Evolutionary conservation across 2,113 vertebrate genomes (phyloP), one percentile per base, ranked within the genome.

Genomic region (Shinisaurus crocodilurus): DNA sequence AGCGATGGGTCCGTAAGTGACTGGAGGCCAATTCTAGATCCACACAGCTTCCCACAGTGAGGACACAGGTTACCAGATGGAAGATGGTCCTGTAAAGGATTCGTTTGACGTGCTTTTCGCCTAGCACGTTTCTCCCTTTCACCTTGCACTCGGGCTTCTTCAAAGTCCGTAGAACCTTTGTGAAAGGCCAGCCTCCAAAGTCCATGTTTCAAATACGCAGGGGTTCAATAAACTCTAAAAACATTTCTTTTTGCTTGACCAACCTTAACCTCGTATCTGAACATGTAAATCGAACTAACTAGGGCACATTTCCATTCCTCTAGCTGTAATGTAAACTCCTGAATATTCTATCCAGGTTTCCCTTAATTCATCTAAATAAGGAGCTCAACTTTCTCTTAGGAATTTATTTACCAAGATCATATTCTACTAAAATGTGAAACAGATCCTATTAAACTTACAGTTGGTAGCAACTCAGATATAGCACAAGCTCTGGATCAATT

Each of bases 351-450:
- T 72, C n/a, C 32, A 72, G 18, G 45, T 72, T 86, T 57, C 67
- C 65, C n/a, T 50, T 86, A 86, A 50, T 32, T 50, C 84, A 70
- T 50, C 67, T 72, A 45, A 86, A 86, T n/a, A 86, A 75, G 50
- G 69, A 86, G 69, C 34, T 40, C 48, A 57, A 37, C 85, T 86
- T 74, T 70, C 18, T 50, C 45, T 72, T 50, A 86, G 45, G 48
- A 86, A 13, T 34, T 23, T 50, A 70, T 86, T 72, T 54, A 86
- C n/a, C 45, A 57, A 54, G 69, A 86, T 54, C 69, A 54, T 37
- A 25, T 86, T 75, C 69, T 37, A 54, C 34, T 74, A 74, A 57
- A 74, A 86, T 86, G 70, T 86, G 85, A 72, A 74, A 85, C 63
- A 85, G 83, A 85, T 48, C 72, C 45, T n/a, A 72, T 54, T 86